Conservation (phyloP, 2,113 vertebrate species). For the Silurus asotus region DNA sequence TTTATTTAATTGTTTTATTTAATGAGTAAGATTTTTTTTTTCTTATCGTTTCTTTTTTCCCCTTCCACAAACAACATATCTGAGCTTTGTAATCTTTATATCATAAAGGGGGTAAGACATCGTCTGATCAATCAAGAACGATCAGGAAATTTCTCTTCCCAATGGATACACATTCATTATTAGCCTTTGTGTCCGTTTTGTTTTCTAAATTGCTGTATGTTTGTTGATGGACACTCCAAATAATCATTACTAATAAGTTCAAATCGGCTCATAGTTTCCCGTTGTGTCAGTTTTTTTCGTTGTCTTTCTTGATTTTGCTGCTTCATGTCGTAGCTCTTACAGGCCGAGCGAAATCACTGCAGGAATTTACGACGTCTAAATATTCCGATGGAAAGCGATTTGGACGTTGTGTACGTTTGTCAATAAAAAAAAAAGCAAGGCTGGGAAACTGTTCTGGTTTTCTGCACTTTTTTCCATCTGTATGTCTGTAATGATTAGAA, state of each 20-base stretch:
- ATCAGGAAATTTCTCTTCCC: too few species aligned
- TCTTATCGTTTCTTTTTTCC: neutral
- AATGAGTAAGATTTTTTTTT: neutral
- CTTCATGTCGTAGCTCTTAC: neutral
- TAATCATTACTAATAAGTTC: neutral
- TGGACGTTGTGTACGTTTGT: slow-evolving; percentile 45
- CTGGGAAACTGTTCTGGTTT: slow-evolving; percentile 30
- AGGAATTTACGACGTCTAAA: slow-evolving; percentile 11
- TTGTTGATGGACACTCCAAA: neutral
- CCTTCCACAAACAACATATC: neutral
- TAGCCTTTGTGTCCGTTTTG: neutral
- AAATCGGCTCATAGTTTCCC: neutral
- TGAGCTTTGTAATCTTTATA: neutral
- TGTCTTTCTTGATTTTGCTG: neutral
- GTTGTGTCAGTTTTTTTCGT: neutral
- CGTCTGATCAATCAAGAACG: too few species aligned
- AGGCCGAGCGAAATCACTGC: neutral
- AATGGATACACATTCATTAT: neutral
- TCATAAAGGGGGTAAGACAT: neutral
- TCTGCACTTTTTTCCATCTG: neutral
- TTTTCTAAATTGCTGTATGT: neutral
- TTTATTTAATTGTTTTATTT: neutral
- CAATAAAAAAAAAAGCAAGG: slow-evolving; percentile 63
- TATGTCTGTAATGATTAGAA: neutral
- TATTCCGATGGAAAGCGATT: slow-evolving; percentile 10